A percentile compares a stretch with the other conserved stretches of the same genome.
These are phyloP conservation scores for Bombus ignitus DNA, from an alignment of 1,140 invertebrate genomes.

Conservation along the genomic window DNA sequence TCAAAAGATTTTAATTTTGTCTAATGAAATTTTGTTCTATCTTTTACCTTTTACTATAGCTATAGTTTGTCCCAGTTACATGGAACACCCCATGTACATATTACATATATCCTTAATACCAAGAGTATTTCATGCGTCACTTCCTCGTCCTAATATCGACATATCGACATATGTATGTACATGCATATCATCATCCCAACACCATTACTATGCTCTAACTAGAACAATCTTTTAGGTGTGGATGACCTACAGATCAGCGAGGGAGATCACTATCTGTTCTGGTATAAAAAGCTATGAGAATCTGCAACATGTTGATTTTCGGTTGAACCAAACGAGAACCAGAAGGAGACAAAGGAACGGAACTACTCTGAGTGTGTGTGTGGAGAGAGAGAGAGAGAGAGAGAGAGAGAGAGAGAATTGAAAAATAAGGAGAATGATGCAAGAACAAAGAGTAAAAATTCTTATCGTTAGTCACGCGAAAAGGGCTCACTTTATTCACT, in stretches of 20 bases:
- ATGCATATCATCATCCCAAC: background rate
- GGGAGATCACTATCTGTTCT: constrained; percentile 93
- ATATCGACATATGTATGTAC: no score
- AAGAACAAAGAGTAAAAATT: constrained; percentile 18
- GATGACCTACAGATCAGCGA: constrained; percentile 92
- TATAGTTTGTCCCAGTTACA: no score
- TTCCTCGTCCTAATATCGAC: no score
- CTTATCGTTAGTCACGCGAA: constrained; percentile 37
- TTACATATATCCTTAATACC: no score
- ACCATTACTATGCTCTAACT: background rate
- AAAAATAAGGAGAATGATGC: background rate
- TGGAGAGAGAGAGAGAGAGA: background rate
- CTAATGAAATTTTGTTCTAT: no score
- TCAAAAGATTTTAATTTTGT: no score
- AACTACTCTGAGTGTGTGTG: background rate
- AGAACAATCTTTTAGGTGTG: constrained; percentile 85
- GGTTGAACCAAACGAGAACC: constrained; percentile 4
- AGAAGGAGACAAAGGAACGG: background rate
- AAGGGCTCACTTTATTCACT: constrained; percentile 61
- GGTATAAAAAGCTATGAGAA: constrained; percentile 94
- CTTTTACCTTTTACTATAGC: no score
- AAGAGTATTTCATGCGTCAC: no score
- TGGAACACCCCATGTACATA: no score
- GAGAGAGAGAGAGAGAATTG: background rate
- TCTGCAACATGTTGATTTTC: constrained; percentile 39